These are phyloP conservation scores for Caenorhabditis afra DNA, from an alignment of 2,888 invertebrate genomes.

Conservation along the genomic window DNA sequence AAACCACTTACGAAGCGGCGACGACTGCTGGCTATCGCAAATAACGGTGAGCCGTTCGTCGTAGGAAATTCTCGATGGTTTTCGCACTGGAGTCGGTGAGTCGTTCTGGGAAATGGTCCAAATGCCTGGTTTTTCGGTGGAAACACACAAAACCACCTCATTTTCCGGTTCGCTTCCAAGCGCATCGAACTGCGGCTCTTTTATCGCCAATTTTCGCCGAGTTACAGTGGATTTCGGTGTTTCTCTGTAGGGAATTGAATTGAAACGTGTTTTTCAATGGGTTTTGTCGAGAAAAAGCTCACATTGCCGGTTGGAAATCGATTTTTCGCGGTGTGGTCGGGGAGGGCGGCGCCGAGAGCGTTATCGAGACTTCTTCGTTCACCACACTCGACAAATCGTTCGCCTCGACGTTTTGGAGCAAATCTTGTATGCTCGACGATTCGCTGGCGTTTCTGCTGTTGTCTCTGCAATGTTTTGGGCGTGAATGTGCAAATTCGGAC, in stretches of 20 bases:
- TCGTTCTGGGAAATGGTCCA: conserved; percentile 7
- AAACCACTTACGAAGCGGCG: conserved; percentile 39
- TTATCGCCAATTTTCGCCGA: conserved; percentile 16
- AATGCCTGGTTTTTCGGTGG: neutral
- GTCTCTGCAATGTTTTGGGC: conserved; percentile 36
- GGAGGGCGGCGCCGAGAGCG: conserved; percentile 50
- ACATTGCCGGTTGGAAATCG: conserved; percentile 32
- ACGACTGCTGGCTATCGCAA: conserved; percentile 53
- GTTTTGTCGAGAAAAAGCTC: neutral
- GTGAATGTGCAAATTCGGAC: neutral
- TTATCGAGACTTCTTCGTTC: conserved; percentile 50
- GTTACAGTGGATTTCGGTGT: conserved; percentile 17
- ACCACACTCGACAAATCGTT: conserved; percentile 54
- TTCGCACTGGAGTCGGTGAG: conserved; percentile 20
- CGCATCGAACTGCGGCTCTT: neutral
- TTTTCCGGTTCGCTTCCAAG: conserved; percentile 46
- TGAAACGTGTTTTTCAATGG: neutral
- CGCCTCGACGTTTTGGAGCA: conserved; percentile 51
- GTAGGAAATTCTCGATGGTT: conserved; percentile 57
- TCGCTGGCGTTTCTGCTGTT: conserved; percentile 46
- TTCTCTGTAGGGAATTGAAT: conserved; percentile 20
- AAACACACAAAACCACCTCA: conserved; percentile 15
- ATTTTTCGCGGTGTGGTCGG: conserved; percentile 45
- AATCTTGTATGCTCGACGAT: conserved; percentile 57
- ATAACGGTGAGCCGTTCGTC: conserved; percentile 59